These are phyloP conservation scores for Bombus balteatus DNA, from an alignment of 1,140 invertebrate species.

Conservation along the genomic window DNA sequence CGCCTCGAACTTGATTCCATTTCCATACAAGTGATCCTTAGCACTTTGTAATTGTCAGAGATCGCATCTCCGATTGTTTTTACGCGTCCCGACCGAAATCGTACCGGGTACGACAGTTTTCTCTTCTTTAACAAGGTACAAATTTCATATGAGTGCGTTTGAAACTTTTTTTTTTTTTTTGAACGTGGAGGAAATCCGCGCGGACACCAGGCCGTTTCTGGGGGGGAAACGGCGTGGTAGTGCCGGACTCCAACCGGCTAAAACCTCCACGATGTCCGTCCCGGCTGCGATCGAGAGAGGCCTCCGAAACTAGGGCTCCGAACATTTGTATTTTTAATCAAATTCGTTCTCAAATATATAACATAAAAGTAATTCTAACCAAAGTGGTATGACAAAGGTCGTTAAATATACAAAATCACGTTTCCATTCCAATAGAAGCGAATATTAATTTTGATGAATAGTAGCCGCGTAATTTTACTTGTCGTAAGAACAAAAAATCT, in stretches of 20 bases:
- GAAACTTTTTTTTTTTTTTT: too few species aligned
- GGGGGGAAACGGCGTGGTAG: too few species aligned
- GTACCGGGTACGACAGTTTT: neutral
- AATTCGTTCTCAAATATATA: neutral
- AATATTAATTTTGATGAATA: neutral
- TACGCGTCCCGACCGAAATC: neutral
- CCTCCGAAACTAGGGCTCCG: too few species aligned
- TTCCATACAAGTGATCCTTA: neutral
- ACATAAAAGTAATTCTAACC: too few species aligned
- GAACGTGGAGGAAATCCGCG: too few species aligned
- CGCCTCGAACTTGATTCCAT: neutral
- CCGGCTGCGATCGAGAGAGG: too few species aligned
- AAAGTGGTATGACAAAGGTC: too few species aligned
- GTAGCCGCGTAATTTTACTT: neutral
- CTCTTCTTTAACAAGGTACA: neutral
- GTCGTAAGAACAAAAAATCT: neutral
- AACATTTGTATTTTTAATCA: neutral
- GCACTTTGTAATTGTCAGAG: constrained; percentile 11
- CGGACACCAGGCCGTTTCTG: too few species aligned
- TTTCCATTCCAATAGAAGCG: neutral
- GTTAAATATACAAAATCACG: too few species aligned
- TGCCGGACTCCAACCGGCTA: too few species aligned
- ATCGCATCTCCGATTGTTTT: constrained; percentile 2
- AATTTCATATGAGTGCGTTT: neutral
- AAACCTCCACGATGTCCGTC: too few species aligned